These are phyloP conservation scores for Coregonus ussuriensis DNA, from an alignment of 2,797 vertebrate genomes.

Conservation along the genomic window DNA sequence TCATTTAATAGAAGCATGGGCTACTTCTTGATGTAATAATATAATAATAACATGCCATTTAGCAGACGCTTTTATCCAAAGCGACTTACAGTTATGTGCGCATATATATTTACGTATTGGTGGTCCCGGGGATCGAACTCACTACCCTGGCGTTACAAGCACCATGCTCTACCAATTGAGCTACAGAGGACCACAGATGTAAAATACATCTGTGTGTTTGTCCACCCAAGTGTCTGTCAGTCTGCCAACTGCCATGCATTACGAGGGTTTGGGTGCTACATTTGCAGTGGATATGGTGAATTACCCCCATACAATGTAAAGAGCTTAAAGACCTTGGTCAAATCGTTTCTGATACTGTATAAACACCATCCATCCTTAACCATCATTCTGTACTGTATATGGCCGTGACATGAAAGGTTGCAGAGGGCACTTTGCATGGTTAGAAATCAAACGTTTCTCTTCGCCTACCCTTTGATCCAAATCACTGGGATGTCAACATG, in stretches of 20 bases:
- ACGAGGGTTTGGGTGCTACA: background rate
- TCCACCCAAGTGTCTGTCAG: slow-evolving; percentile 43
- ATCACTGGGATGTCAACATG: slow-evolving; percentile 47
- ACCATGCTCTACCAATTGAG: too few relatives aligned
- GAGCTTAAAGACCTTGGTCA: background rate
- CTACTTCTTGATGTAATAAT: slow-evolving; percentile 13
- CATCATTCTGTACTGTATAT: background rate
- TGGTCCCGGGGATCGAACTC: too few relatives aligned
- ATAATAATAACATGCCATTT: too few relatives aligned
- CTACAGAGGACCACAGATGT: slow-evolving; percentile 9
- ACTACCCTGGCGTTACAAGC: too few relatives aligned
- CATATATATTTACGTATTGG: too few relatives aligned
- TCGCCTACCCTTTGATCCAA: slow-evolving; percentile 69
- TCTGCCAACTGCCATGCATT: slow-evolving; percentile 18
- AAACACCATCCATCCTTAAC: background rate
- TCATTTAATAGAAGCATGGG: slow-evolving; percentile 58
- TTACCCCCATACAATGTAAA: background rate
- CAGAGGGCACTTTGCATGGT: slow-evolving; percentile 17
- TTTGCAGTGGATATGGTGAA: background rate
- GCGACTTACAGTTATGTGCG: too few relatives aligned
- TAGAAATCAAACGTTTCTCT: slow-evolving; percentile 38
- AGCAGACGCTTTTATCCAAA: too few relatives aligned
- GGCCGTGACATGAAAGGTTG: background rate
- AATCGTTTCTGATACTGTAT: background rate
- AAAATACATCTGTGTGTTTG: slow-evolving; percentile 49